Evolutionary conservation across 2,113 vertebrate species (phyloP).

Genomic region (Acanthochromis polyacanthus): DNA sequence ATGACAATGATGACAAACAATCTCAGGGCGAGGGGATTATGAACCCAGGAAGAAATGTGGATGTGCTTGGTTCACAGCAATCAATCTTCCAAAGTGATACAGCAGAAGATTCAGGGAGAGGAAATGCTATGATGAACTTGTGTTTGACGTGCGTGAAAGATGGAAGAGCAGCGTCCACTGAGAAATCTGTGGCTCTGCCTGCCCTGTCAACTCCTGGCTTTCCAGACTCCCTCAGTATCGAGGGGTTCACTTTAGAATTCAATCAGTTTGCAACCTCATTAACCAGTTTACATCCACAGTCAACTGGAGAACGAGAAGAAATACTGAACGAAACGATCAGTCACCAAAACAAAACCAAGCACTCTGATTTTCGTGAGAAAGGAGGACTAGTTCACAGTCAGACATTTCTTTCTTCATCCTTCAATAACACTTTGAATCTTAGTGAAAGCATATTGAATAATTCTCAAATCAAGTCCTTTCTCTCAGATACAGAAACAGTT

Average conservation of each 20-base stretch:
- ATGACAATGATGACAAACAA: constrained; percentile 60
- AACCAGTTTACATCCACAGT: constrained; percentile 20
- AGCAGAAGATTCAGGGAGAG: constrained; percentile 36
- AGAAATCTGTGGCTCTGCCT: constrained; percentile 43
- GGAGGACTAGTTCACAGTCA: constrained; percentile 14
- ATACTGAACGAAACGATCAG: constrained; percentile 17
- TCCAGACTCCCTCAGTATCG: constrained; percentile 1
- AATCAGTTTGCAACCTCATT: constrained; percentile 38
- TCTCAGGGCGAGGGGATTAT: constrained; percentile 39
- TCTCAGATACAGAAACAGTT: constrained; percentile 12
- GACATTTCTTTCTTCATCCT: constrained; percentile 6
- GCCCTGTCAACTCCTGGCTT: constrained; percentile 26
- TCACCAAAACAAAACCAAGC: background rate
- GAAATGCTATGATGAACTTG: constrained; percentile 47
- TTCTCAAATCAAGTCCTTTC: constrained; percentile 21
- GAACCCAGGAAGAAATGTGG: constrained; percentile 34
- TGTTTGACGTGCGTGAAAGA: constrained; percentile 64
- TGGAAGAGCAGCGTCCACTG: constrained; percentile 38
- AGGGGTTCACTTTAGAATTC: constrained; percentile 16
- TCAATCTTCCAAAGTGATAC: constrained; percentile 54
- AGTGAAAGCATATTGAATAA: constrained; percentile 26
- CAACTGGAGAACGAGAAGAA: constrained; percentile 22
- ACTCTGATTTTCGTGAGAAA: background rate
- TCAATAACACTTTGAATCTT: constrained; percentile 14
- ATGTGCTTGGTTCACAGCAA: constrained; percentile 25